Conservation (phyloP, 2,797 vertebrate species). For the Cygnus olor region DNA sequence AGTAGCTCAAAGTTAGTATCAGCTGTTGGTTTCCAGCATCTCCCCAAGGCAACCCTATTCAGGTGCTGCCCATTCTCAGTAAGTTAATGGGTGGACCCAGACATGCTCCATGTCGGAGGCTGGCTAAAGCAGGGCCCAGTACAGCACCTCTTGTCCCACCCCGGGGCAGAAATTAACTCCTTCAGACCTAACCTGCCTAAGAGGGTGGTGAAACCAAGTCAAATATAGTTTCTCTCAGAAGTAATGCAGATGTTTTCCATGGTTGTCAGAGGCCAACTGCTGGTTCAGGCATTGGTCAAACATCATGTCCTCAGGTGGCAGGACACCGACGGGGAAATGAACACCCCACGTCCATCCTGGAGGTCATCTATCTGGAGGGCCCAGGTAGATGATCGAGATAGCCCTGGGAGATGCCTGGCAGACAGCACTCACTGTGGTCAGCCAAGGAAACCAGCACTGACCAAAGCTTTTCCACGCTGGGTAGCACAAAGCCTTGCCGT, state of each 20-base stretch:
- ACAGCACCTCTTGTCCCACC: neutral
- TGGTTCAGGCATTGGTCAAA: neutral
- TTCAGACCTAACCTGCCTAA: neutral
- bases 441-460: neutral
- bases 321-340: neutral
- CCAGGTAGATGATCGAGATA: fast-evolving
- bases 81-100: neutral
- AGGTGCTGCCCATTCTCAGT: neutral
- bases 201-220: neutral
- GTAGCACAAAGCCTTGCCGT: neutral
- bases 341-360: neutral
- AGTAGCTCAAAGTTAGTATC: neutral
- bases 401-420: neutral
- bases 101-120: neutral
- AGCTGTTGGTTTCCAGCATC: neutral
- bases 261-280: neutral
- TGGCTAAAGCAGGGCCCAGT: neutral
- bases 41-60: neutral
- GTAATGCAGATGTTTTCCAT: neutral
- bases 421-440: neutral
- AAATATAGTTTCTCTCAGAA: neutral
- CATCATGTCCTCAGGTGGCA: neutral
- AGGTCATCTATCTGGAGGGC: fast-evolving
- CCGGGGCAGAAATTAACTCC: neutral
- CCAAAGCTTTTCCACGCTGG: neutral